phyloP scores from a whole-genome alignment of 1,140 invertebrate genomes.

The Aphelinus atriplicis region DNA sequence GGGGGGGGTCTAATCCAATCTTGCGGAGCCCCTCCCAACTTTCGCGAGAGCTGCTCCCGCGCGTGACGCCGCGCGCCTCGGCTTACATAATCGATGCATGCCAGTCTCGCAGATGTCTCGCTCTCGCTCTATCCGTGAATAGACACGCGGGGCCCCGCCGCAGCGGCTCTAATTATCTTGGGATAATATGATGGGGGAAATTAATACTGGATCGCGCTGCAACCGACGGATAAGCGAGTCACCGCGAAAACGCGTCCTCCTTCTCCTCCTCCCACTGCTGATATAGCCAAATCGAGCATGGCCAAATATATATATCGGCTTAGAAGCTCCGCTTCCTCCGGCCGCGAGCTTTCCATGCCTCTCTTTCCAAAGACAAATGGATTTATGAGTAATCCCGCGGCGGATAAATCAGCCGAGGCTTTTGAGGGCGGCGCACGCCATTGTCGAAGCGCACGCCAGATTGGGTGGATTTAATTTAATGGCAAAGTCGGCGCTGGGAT shows the following conservation, averaged over 20 bases:
- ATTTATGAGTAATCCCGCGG: conserved; percentile 21
- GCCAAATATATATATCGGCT: not conserved
- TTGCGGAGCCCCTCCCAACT: not conserved
- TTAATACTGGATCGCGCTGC: conserved; percentile 23
- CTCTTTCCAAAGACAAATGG: not conserved
- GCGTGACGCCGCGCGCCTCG: no score
- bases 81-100: conserved; percentile 39
- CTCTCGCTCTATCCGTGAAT: not conserved
- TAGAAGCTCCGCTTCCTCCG: not conserved
- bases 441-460: conserved; percentile 10
- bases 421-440: not conserved
- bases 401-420: conserved; percentile 1
- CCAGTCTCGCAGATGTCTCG: conserved; percentile 19
- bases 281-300: conserved; percentile 12
- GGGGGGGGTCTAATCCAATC: not conserved
- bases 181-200: conserved; percentile 25
- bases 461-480: conserved; percentile 21
- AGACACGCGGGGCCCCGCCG: not conserved
- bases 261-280: not conserved
- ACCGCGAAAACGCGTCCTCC: not conserved
- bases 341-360: no score
- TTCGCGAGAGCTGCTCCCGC: not conserved
- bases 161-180: conserved; percentile 21
- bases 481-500: conserved; percentile 3
- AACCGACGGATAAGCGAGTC: conserved; percentile 22